These are phyloP conservation scores for Peromyscus aztecus DNA, from an alignment of 2,797 vertebrate species.

Conservation along the genomic window DNA sequence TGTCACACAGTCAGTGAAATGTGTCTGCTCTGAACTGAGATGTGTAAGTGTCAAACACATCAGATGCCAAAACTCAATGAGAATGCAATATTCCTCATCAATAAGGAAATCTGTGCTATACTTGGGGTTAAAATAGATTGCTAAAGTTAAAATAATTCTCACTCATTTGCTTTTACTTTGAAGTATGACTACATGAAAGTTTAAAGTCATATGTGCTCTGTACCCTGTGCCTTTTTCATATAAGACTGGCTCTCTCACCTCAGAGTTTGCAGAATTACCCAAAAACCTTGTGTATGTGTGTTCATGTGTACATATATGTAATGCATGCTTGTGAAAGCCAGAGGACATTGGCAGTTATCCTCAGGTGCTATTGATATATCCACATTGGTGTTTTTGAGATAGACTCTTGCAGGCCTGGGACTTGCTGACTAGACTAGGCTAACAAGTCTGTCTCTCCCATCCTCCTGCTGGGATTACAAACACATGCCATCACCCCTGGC, in stretches of 20 bases:
- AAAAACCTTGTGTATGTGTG: not conserved
- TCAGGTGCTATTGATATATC: not conserved
- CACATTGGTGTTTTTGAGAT: not conserved
- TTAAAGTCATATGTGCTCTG: not conserved
- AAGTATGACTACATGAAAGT: not conserved
- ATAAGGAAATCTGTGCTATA: not conserved
- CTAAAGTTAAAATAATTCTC: conserved; percentile 1
- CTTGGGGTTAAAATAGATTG: not conserved
- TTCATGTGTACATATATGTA: not conserved
- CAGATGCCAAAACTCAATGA: not conserved
- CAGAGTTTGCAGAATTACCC: not conserved
- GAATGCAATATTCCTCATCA: not conserved
- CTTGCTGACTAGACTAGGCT: not conserved
- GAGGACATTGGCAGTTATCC: not conserved
- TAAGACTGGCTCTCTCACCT: not conserved
- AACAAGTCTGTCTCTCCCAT: not conserved
- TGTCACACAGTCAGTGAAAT: not conserved
- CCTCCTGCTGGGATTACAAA: not conserved
- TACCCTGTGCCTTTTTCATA: not conserved
- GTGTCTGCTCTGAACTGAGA: not conserved
- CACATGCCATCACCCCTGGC: not conserved
- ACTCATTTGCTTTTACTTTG: conserved; percentile 19
- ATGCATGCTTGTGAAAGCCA: not conserved
- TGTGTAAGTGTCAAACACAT: not conserved
- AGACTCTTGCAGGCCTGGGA: not conserved